These are phyloP conservation scores for Tupiocoris notatus DNA, from an alignment of 2,888 invertebrate genomes.

Conservation along the genomic window DNA sequence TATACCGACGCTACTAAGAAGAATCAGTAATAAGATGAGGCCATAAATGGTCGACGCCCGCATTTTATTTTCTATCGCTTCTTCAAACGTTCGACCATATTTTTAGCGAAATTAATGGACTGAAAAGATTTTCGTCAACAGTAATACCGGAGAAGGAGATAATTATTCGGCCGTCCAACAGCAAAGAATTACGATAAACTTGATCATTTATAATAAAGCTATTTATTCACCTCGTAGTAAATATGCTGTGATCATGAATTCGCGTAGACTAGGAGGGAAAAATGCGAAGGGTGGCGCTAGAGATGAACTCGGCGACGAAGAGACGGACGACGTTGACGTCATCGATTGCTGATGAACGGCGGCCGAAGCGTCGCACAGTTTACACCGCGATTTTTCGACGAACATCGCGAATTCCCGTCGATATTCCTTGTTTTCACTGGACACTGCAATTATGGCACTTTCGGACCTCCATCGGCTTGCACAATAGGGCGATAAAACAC, in stretches of 20 bases:
- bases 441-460: not conserved
- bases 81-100: too few relatives aligned
- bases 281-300: constrained; percentile 23
- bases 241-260: constrained; percentile 42
- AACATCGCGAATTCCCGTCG: constrained; percentile 20
- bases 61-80: too few relatives aligned
- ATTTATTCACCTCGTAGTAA: constrained; percentile 30
- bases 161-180: too few relatives aligned
- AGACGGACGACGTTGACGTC: constrained; percentile 7
- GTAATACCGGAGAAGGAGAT: not conserved
- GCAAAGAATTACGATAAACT: too few relatives aligned
- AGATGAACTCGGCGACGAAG: constrained; percentile 16
- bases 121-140: not conserved
- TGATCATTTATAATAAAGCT: too few relatives aligned
- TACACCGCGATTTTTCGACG: constrained; percentile 40
- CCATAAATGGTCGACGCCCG: too few relatives aligned
- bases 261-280: constrained; percentile 28
- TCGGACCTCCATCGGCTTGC: not conserved
- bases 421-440: not conserved
- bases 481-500: not conserved
- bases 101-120: too few relatives aligned
- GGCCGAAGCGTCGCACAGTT: constrained; percentile 38
- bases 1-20: too few relatives aligned
- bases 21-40: too few relatives aligned
- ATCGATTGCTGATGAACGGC: constrained; percentile 26